A percentile compares a stretch with the other conserved stretches of the same genome.
Conservation (phyloP, 2,113 vertebrate genomes). For the Xiphophorus maculatus region DNA sequence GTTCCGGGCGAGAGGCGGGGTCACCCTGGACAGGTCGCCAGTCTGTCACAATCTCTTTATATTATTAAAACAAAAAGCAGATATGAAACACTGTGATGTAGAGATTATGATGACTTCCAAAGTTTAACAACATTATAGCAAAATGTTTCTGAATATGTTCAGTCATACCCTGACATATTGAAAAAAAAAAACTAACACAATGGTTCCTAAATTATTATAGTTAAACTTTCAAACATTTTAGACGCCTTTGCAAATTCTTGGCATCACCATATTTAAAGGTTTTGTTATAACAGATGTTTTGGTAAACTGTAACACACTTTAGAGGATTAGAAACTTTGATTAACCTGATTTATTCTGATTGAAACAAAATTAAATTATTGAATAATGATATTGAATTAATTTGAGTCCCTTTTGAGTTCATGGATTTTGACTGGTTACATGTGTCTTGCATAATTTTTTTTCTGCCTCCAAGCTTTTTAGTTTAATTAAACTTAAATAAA, state of each 20-base stretch:
- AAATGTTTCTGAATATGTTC: too few relatives aligned
- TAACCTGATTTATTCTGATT: not conserved
- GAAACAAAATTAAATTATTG: not conserved
- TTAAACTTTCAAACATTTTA: not conserved
- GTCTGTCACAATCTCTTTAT: too few relatives aligned
- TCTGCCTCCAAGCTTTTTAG: conserved; percentile 20
- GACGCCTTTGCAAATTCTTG: not conserved
- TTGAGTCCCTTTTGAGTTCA: conserved; percentile 15
- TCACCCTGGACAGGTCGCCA: too few relatives aligned
- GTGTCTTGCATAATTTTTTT: conserved; percentile 48
- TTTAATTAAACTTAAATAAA: conserved; percentile 48
- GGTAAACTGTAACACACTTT: not conserved
- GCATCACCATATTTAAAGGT: not conserved
- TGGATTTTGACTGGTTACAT: conserved; percentile 43
- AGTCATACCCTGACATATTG: too few relatives aligned
- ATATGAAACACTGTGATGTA: too few relatives aligned
- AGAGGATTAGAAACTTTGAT: not conserved
- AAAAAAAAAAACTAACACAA: too few relatives aligned
- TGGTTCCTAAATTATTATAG: too few relatives aligned
- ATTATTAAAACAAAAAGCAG: not conserved
- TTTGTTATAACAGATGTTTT: not conserved
- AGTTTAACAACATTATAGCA: not conserved
- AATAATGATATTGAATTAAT: not conserved
- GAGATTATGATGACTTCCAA: not conserved
- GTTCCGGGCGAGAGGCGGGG: too few relatives aligned